Evolutionary conservation across 1,140 invertebrate genomes (phyloP).

Genomic region (Danaus melanippus): DNA sequence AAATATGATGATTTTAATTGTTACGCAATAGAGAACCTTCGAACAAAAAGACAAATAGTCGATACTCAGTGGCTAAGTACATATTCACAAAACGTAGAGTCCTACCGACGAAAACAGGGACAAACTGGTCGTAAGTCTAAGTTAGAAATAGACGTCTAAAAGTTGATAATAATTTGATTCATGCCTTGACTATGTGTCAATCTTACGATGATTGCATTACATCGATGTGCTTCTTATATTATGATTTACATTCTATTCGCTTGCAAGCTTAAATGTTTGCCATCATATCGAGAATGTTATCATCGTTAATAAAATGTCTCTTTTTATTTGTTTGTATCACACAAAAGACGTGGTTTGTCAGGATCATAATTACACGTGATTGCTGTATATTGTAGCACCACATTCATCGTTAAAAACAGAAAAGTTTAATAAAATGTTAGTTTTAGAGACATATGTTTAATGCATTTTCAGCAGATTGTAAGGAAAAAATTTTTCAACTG

Average conservation of each 20-base stretch:
- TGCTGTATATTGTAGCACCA: too few relatives aligned
- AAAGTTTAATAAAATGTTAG: slow-evolving; percentile 9
- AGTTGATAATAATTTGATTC: slow-evolving; percentile 12
- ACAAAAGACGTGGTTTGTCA: slow-evolving; percentile 7
- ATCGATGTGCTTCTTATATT: slow-evolving; percentile 59
- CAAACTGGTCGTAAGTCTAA: slow-evolving; percentile 69
- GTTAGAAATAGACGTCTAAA: slow-evolving; percentile 32
- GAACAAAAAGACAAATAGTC: slow-evolving; percentile 57
- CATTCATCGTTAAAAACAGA: too few relatives aligned
- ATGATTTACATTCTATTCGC: slow-evolving; percentile 48
- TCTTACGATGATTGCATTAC: slow-evolving; percentile 49
- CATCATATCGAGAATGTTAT: slow-evolving; percentile 61
- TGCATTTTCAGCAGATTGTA: slow-evolving; percentile 44
- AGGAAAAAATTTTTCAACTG: neutral
- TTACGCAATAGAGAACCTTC: slow-evolving; percentile 50
- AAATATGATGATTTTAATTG: slow-evolving; percentile 18
- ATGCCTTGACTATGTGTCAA: slow-evolving; percentile 18
- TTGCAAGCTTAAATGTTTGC: slow-evolving; percentile 57
- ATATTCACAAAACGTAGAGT: slow-evolving; percentile 36
- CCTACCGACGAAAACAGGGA: slow-evolving; percentile 70
- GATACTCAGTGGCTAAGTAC: slow-evolving; percentile 61
- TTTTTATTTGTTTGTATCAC: slow-evolving; percentile 4
- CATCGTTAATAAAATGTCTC: slow-evolving; percentile 37
- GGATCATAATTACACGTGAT: neutral
- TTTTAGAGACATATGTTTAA: slow-evolving; percentile 30